These are phyloP conservation scores for Sitodiplosis mosellana DNA, from an alignment of 1,140 invertebrate genomes.

Conservation along the genomic window DNA sequence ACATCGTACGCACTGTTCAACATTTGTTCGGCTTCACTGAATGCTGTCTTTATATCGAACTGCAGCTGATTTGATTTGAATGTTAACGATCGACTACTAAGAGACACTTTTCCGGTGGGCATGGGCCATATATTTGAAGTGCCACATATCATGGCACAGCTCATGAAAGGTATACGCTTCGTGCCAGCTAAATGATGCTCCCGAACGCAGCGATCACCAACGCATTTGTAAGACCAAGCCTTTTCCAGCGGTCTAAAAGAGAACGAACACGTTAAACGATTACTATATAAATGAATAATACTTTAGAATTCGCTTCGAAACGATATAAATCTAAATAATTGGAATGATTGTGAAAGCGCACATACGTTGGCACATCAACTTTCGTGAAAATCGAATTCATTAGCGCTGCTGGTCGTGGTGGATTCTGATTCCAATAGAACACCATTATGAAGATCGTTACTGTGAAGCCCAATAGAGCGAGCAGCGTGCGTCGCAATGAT, in stretches of 20 bases:
- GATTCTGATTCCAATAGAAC: slow-evolving; percentile 22
- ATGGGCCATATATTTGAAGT: slow-evolving; percentile 23
- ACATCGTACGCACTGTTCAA: slow-evolving; percentile 16
- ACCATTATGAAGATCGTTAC: slow-evolving; percentile 18
- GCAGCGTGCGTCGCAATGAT: slow-evolving; percentile 17
- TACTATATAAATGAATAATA: no score
- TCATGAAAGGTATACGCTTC: slow-evolving; percentile 21
- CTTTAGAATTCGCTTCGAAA: no score
- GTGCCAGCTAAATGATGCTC: slow-evolving; percentile 9
- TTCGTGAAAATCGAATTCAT: slow-evolving; percentile 7
- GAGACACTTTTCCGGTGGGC: slow-evolving; percentile 17
- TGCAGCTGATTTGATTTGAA: slow-evolving; percentile 18
- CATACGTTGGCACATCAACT: neutral
- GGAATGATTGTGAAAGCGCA: no score
- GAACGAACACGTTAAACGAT: no score
- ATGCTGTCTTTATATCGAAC: slow-evolving; percentile 15
- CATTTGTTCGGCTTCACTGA: slow-evolving; percentile 14
- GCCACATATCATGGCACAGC: slow-evolving; percentile 23
- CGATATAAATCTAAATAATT: no score
- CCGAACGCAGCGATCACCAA: slow-evolving; percentile 19
- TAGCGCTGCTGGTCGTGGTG: slow-evolving; percentile 16
- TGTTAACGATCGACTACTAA: slow-evolving; percentile 17
- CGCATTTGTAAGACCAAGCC: slow-evolving; percentile 24
- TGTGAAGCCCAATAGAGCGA: slow-evolving; percentile 17
- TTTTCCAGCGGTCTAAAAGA: slow-evolving; percentile 19